Evolutionary conservation across 2,888 invertebrate genomes (phyloP), one percentile per base, ranked within the genome.

Genomic region (Cephalotes varians): DNA sequence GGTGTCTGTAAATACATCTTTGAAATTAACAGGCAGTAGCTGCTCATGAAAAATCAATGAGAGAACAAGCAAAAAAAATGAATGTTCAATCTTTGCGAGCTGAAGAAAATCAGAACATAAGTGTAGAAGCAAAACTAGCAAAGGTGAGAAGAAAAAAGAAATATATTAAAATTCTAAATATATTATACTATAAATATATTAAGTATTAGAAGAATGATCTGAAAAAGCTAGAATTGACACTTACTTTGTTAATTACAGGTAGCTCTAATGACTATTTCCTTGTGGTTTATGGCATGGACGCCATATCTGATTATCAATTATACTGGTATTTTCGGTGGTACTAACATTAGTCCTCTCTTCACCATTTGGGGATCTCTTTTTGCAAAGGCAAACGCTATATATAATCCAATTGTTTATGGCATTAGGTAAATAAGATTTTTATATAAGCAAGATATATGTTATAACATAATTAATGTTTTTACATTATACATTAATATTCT

Each of bases 331-430:
- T 98, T 98, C 92, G 96, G 97, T 91, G 96, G 96, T 82, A 95
- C 96, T 73, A 96, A 96, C 56, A 96, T 98, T 89, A 97, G 96
- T 89, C 98, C 98, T 18, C 95, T 98, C 85, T 96, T 96, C 82
- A 98, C 98, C 65, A 98, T 98, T 94, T 98, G 98, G 97, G 97
- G 98, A 81, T 98, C 98, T 31, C 96, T 98, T 86, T 98, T 98
- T 93, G 98, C 98, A 84, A 94, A 95, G 82, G 92, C 95, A 15
- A 95, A 95, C 67, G 95, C 95, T 28, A 94, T 95, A 83, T 95
- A 95, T 91, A 95, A 95, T 92, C 95, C 95, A 1, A 95, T 95
- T 88, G 96, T 96, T 9, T 96, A 96, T 90, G 96, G 95, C 56
- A 95, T 96, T 87, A 96, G 94, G 94, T 94, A 83, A 87, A 6